These are phyloP conservation scores for Eupeodes luniger DNA, from an alignment of 2,888 invertebrate genomes.

Conservation along the genomic window DNA sequence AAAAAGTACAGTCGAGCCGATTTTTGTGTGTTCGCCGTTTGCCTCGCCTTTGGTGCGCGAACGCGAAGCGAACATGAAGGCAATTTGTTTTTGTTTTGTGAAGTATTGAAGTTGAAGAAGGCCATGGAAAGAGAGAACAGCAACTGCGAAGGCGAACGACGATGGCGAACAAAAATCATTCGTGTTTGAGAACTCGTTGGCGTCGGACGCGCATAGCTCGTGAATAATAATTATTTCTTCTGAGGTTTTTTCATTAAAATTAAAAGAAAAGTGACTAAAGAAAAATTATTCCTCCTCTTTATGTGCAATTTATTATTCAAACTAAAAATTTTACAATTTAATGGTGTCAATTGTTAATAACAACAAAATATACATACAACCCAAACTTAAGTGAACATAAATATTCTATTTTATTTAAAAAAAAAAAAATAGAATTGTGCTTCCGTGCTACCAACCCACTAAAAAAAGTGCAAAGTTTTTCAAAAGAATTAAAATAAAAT, in stretches of 20 bases:
- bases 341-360: background rate
- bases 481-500: background rate
- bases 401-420: slow-evolving; percentile 2
- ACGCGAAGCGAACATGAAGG: slow-evolving; percentile 1
- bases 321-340: background rate
- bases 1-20: slow-evolving; percentile 45
- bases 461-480: slow-evolving; percentile 25
- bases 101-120: slow-evolving; percentile 26
- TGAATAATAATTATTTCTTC: background rate
- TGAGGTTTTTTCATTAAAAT: background rate
- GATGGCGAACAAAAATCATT: slow-evolving; percentile 21
- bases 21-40: slow-evolving; percentile 15
- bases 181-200: slow-evolving; percentile 41
- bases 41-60: background rate
- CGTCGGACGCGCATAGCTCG: slow-evolving; percentile 38
- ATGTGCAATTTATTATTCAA: slow-evolving; percentile 29
- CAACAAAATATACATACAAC: background rate
- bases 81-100: background rate
- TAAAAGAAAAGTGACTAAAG: background rate
- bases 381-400: slow-evolving; percentile 16
- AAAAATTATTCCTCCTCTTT: slow-evolving; percentile 22
- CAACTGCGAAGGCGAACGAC: background rate
- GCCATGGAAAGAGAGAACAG: slow-evolving; percentile 15
- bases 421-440: slow-evolving; percentile 10
- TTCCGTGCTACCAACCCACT: background rate